Evolutionary conservation across 2,888 invertebrate genomes (phyloP), one percentile per base, ranked within the genome.

Genomic region (Pollenia angustigena): DNA sequence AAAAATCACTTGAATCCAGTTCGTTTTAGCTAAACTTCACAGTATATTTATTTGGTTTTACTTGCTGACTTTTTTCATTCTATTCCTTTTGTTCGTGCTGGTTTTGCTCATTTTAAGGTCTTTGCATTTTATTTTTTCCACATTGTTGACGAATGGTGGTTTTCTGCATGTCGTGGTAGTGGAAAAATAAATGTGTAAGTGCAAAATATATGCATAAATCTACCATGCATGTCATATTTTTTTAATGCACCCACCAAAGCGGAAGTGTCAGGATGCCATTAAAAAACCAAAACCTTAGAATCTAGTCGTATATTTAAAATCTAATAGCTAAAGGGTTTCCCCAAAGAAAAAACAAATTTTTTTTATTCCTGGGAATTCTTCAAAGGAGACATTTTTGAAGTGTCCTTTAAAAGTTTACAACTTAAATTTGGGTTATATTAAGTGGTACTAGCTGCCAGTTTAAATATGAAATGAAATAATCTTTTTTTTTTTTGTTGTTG

Each of bases 211-310:
- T 85, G 84, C 81, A 81, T 74, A 78, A 84, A 81, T 81, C 86
- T 60, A 32, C 52, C 81, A 87, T 81, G 87, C 84, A 87, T 87
- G 84, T 87, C 87, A 87, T 81, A 87, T 68, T 87, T 87, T 72
- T 62, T 72, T 54, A 84, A 76, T 68, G 84, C 81, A 87, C 68
- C 84, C 78, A 85, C 81, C 84, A 87, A 78, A 81, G 81, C 87
- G 87, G 87, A 87, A 87, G 87, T 87, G 87, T 84, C 81, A 87
- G 87, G 84, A 87, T 85, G 84, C 87, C 81, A 87, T 87, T 87
- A 87, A 85, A 85, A 85, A 87, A 75, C 72, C 64, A 76, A 80
- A 87, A 78, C 78, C 64, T 81, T 74, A 72, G 72, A 81, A 64
- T 56, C 7, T 12, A 64, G 18, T 14, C 48, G n/a, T 48, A 81